Evolutionary conservation across 92 coral and sea anemone genomes (phyloP).

Genomic region (Chrysogorgia sp.): DNA sequence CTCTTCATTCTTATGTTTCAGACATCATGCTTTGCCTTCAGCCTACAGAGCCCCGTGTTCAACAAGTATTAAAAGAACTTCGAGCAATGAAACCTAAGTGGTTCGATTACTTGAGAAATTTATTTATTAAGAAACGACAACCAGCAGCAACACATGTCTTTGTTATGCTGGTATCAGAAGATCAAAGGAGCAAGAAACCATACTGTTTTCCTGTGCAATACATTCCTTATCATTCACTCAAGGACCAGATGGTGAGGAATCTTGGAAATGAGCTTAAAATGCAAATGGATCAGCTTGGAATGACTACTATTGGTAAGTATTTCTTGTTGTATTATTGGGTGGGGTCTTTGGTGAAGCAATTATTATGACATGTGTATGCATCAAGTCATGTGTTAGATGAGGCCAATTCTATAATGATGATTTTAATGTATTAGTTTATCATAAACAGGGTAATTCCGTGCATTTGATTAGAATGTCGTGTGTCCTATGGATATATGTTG

Average conservation of each 20-base stretch:
- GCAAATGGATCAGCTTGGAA: slow-evolving; percentile 6
- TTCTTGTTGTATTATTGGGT: not conserved
- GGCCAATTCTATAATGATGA: no score
- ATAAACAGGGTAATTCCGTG: no score
- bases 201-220: slow-evolving; percentile 23
- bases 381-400: no score
- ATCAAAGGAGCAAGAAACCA: slow-evolving; percentile 7
- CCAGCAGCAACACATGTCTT: slow-evolving; percentile 32
- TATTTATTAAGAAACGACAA: slow-evolving; percentile 19
- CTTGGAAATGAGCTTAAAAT: slow-evolving; percentile 48
- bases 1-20: slow-evolving; percentile 7
- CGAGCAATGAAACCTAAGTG: not conserved
- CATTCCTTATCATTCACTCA: slow-evolving; percentile 25
- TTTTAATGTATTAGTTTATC: no score
- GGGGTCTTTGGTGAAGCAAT: not conserved
- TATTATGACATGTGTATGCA: not conserved
- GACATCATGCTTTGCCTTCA: not conserved
- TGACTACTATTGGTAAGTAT: not conserved
- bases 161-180: slow-evolving; percentile 9
- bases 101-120: not conserved
- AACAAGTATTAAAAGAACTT: not conserved
- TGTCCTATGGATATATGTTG: no score
- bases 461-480: no score
- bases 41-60: not conserved
- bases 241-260: slow-evolving; percentile 53